Conservation (phyloP, 1,140 invertebrate genomes). For the Zaprionus ghesquierei region DNA sequence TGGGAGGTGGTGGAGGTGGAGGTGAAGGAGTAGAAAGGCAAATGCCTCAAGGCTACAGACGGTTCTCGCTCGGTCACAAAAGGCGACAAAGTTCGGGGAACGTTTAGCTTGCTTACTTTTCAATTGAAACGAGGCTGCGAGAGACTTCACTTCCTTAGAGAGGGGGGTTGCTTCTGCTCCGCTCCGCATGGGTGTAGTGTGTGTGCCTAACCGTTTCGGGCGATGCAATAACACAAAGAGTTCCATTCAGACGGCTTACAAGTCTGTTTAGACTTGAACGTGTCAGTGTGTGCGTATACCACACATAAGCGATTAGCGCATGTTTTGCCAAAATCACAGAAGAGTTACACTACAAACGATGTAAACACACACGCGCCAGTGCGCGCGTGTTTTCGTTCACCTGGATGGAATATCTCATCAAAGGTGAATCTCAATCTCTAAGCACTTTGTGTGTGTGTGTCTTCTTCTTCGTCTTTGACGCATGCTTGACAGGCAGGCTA, state of each 20-base stretch:
- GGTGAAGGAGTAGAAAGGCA: background rate
- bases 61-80: slow-evolving; percentile 25
- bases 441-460: background rate
- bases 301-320: slow-evolving; percentile 59
- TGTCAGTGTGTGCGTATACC: background rate
- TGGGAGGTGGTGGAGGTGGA: background rate
- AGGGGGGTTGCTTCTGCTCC: background rate
- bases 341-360: background rate
- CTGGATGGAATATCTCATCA: slow-evolving; percentile 19
- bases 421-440: slow-evolving; percentile 2
- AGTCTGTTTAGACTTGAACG: background rate
- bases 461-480: too few relatives aligned
- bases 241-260: slow-evolving; percentile 26
- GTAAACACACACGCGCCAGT: background rate
- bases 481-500: slow-evolving; percentile 8
- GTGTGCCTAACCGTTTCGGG: slow-evolving; percentile 47
- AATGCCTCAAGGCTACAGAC: slow-evolving; percentile 65
- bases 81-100: slow-evolving; percentile 58
- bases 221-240: slow-evolving; percentile 58
- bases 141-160: background rate
- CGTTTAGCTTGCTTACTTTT: slow-evolving; percentile 76
- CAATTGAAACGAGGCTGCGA: slow-evolving; percentile 44
- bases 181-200: background rate
- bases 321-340: slow-evolving; percentile 2
- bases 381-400: too few relatives aligned